Evolutionary conservation across 2,797 vertebrate species (phyloP), one percentile per base, ranked within the genome.

Genomic region (Atherinosoma microstoma): DNA sequence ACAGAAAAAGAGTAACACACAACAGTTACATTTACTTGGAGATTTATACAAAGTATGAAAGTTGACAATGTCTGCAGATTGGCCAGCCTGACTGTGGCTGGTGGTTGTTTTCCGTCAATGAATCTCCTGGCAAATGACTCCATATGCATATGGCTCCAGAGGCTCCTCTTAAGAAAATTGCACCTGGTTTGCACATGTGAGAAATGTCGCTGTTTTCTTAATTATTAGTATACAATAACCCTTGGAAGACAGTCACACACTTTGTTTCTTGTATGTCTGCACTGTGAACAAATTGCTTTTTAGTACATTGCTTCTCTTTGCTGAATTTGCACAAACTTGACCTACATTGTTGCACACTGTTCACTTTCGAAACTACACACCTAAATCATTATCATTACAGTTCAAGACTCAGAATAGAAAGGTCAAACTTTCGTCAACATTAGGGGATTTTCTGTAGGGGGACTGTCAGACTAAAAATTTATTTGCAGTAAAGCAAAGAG

Each of bases 401-500:
- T 60, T 40, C 69, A 72, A 78, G 59, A 71, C 40, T 38, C 27
- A 51, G 57, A 76, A 66, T 76, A 59, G 81, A 76, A 79, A 73
- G 27, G 58, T 24, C 66, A 51, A 30, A 67, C 49, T 54, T 78
- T 40, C 22, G 71, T 74, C 56, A 36, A 68, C 51, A 34, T 53
- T 35, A 36, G 40, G n/a, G 71, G 62, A 69, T 32, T 66, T 71
- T 64, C 54, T 66, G 58, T 18, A 34, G 68, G 24, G 24, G 24
- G 24, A 27, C 24, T 27, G 24, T 75, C 60, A 67, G 49, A 85
- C 61, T 59, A 85, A 83, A 73, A 75, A 83, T 58, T 83, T 66
- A 82, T 86, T 86, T 89, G 85, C 83, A 88, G 76, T 64, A 90
- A 87, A 88, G 78, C 78, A 71, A 38, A 34, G 74, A 68, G 75